These are phyloP conservation scores for Cheilosia scutellata DNA, from an alignment of 2,888 invertebrate species.

Conservation along the genomic window DNA sequence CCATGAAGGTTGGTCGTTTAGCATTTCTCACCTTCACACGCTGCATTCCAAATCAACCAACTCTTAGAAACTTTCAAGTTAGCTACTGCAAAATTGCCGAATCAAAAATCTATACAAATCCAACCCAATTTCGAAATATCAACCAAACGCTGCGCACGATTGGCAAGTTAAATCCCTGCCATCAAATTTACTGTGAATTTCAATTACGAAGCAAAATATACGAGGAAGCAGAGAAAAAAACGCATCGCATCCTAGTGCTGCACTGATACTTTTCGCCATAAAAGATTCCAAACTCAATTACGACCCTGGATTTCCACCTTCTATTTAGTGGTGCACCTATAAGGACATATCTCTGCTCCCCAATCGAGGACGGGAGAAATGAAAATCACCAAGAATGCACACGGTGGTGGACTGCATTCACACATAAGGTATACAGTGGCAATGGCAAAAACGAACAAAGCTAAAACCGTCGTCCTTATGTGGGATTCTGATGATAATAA, in stretches of 20 bases:
- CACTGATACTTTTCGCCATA: neutral
- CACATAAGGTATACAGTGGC: constrained; percentile 13
- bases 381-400: constrained; percentile 24
- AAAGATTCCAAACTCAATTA: constrained; percentile 32
- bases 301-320: constrained; percentile 28
- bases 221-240: neutral
- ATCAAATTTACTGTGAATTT: constrained; percentile 16
- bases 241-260: constrained; percentile 13
- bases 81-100: neutral
- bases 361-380: constrained; percentile 29
- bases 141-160: constrained; percentile 3
- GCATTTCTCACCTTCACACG: no score
- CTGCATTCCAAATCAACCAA: neutral
- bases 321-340: neutral
- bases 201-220: constrained; percentile 1
- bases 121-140: neutral
- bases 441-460: neutral
- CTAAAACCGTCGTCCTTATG: constrained; percentile 8
- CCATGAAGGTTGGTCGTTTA: neutral
- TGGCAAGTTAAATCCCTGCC: constrained; percentile 46
- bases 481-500: constrained; percentile 31
- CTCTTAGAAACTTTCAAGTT: neutral
- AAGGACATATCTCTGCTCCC: constrained; percentile 24
- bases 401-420: neutral
- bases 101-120: neutral